Evolutionary conservation across 2,797 vertebrate species (phyloP), one percentile per base, ranked within the genome.

Genomic region (Lithobates sylvaticus): DNA sequence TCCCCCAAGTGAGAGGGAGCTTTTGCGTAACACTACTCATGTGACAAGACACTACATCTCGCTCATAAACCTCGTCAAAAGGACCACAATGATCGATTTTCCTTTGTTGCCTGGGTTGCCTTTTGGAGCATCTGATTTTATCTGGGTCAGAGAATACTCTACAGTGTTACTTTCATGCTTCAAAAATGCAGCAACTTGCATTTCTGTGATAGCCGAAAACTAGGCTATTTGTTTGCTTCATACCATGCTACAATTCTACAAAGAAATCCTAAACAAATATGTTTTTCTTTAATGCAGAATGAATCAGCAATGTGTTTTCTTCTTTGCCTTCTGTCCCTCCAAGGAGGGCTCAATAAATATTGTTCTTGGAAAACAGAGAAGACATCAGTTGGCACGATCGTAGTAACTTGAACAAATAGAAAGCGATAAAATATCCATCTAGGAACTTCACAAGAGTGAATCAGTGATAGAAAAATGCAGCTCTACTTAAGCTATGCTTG

Each of bases 271-370:
- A 10, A 27, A 47, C 39, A 29, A 68, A 64, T 21, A 69, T 16
- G 27, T 80, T 50, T 50, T 54, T 10, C 27, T 70, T 54, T 54
- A 80, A 27, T 34, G 70, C 42, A 26, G 67, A 80, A 3, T 68
- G 15, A 68, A 65, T 67, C 32, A 18, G 47, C 72, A 36, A 54
- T 73, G 68, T 81, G 50, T 26, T 81, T 81, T 81, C 79, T 73
- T 29, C 54, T 70, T 50, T 15, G 47, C 47, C 80, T 64, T 50
- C 67, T 16, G 42, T 18, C 44, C 21, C 10, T 50, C 78, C 67
- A 26, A 70, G 78, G 78, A 80, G 27, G 78, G 69, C 78, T n/a
- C 78, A 80, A 80, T 71, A 71, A 80, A 80, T 80, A 70, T 71
- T 80, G 78, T 71, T 54, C 72, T 73, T 73, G 79, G 79, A 72